These are phyloP conservation scores for Hecatera dysodea DNA, from an alignment of 2,888 invertebrate genomes.

Conservation along the genomic window DNA sequence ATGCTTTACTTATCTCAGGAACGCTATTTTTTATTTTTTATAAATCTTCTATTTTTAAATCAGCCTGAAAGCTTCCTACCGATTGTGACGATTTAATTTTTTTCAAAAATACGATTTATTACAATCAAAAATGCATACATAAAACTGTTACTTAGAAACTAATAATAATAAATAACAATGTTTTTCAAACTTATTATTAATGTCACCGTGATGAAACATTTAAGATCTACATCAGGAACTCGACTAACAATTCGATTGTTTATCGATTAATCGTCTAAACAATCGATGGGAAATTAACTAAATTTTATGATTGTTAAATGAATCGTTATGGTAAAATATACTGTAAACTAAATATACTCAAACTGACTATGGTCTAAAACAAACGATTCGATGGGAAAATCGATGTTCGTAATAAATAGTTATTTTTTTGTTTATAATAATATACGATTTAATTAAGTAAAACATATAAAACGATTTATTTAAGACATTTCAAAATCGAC, in stretches of 20 bases:
- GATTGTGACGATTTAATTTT: conserved; percentile 83
- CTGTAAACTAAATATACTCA: conserved; percentile 35
- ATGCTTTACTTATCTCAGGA: conserved; percentile 78
- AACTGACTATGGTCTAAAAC: conserved; percentile 42
- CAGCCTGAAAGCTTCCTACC: conserved; percentile 88
- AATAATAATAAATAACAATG: conserved; percentile 65
- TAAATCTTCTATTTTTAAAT: conserved; percentile 19
- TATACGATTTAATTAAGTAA: conserved; percentile 56
- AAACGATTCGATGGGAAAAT: conserved; percentile 51
- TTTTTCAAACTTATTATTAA: conserved; percentile 59
- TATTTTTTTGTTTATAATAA: conserved; percentile 17
- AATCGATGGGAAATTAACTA: conserved; percentile 51
- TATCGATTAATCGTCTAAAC: conserved; percentile 48
- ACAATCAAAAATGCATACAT: conserved; percentile 74
- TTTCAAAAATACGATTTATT: conserved; percentile 81
- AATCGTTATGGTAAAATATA: conserved; percentile 24
- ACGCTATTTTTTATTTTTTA: conserved; percentile 24
- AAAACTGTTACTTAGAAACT: conserved; percentile 65
- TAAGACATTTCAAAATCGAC: conserved; percentile 60
- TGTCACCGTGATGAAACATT: conserved; percentile 60
- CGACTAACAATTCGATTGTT: conserved; percentile 60
- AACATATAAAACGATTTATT: conserved; percentile 38
- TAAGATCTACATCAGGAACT: conserved; percentile 71
- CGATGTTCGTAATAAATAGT: conserved; percentile 40
- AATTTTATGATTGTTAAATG: conserved; percentile 30